Evolutionary conservation across 2,113 vertebrate species (phyloP), one percentile per base, ranked within the genome.

Genomic region (Calonectris borealis): DNA sequence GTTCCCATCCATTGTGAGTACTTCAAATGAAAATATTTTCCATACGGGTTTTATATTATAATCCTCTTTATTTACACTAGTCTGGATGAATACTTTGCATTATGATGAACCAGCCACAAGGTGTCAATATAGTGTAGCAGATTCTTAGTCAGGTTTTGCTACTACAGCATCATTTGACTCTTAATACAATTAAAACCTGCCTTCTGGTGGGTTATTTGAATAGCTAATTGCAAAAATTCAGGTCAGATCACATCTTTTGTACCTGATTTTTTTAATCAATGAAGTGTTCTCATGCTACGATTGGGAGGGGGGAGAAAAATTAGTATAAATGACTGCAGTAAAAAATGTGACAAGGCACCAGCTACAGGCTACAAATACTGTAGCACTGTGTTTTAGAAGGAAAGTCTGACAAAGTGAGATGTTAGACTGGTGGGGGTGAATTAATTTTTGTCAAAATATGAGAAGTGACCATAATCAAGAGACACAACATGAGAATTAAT

Each of bases 191-290:
- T 72, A 72, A 88, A 93, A 85, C 27, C 20, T 75, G 18, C 36
- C 57, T 93, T 92, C 68, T 90, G 46, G 21, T 48, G 38, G 34
- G n/a, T 57, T 86, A 73, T 95, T 92, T 88, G 70, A 89, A 60
- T 22, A 70, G 19, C 49, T 93, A 89, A 87, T 80, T 81, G 62
- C 32, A 92, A 75, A 95, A 90, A 86, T 76, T 65, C 71, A 69
- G 49, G 55, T 85, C 46, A 83, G 19, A 51, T 91, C 85, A 57
- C 18, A 44, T 83, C 34, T 58, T 94, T 65, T 81, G 32, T 85
- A 90, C 42, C 24, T 70, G 64, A 90, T 95, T 95, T 86, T 86
- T 90, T 96, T 94, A 92, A 96, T 88, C 81, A 94, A 58, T 70
- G 36, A 57, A 81, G 55, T 60, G 24, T 55, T 92, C 24, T 95